Base-by-base conservation (phyloP, 2,888 invertebrate species). In the Pollenia amentaria region DNA sequence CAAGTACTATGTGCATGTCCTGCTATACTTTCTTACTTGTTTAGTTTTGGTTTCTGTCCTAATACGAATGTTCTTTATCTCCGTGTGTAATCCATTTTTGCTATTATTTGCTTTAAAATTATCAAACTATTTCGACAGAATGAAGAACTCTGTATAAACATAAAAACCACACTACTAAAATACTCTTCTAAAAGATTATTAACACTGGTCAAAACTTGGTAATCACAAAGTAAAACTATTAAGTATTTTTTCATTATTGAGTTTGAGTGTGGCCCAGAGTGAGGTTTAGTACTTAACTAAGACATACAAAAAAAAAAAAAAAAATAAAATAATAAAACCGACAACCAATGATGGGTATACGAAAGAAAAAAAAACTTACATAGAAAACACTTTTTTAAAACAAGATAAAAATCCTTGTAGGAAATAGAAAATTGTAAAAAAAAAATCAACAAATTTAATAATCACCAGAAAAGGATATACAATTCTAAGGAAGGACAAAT, bases 141-240 rank as follows among this genome's bases (percentile, higher is more conserved):
- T 12, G 8, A 53, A 51, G 55, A 18, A 29, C 38, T 72, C 2
- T 16, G 38, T 11, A 14, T 65, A 46, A 80, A n/a, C 38, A 40
- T 21, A 11, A 40, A 76, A 77, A 73, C 84, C 84, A 62, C 76
- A 80, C 65, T 46, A 76, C 80, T 86, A 62, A 84, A 83, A 72
- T 48, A 69, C 75, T 67, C 16, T 69, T 60, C 16, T 40, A 55
- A n/a, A 53, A 73, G 72, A 87, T 80, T 77, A 84, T 81, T 73
- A 81, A 67, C 79, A 48, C 65, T 84, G 84, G 87, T 69, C 80
- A 78, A 55, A 83, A 87, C 65, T 79, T 83, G 57, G 62, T 75
- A 75, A 62, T 76, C 62, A 60, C 51, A 80, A 72, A 73, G 73
- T 16, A 80, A 84, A 84, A 69, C 62, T 73, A 64, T 77, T 70